Evolutionary conservation across 2,113 vertebrate genomes (phyloP).

Genomic region (Malurus cyaneus): DNA sequence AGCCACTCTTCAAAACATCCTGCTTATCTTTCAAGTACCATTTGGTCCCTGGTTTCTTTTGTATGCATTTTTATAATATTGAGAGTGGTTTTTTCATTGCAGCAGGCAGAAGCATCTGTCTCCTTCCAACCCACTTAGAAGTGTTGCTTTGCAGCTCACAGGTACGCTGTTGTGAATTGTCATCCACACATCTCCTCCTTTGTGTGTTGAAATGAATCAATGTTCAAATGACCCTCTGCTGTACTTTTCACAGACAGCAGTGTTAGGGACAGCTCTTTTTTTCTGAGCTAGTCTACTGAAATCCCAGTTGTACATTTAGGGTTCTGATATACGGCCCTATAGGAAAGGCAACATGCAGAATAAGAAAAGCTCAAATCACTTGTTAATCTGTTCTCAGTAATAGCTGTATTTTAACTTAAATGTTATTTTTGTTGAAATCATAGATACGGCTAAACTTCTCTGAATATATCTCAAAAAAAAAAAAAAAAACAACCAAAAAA

Average conservation of each 20-base stretch:
- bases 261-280: background rate
- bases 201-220: background rate
- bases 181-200: background rate
- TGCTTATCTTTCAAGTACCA: constrained; percentile 16
- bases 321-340: background rate
- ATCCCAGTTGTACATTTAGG: background rate
- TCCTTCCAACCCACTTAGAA: background rate
- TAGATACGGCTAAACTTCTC: background rate
- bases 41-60: background rate
- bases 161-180: background rate
- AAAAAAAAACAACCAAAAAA: background rate
- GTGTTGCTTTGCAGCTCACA: background rate
- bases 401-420: background rate
- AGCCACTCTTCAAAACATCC: background rate
- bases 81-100: background rate
- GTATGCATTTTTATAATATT: background rate
- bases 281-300: background rate
- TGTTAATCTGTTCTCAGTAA: background rate
- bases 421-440: background rate
- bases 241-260: background rate
- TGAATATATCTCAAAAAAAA: fast-evolving
- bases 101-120: background rate
- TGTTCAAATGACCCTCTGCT: background rate
- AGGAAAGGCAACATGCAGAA: background rate
- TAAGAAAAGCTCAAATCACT: background rate